Evolutionary conservation across 92 coral and sea anemone species (phyloP).

Genomic region (Phymanthus crucifer): DNA sequence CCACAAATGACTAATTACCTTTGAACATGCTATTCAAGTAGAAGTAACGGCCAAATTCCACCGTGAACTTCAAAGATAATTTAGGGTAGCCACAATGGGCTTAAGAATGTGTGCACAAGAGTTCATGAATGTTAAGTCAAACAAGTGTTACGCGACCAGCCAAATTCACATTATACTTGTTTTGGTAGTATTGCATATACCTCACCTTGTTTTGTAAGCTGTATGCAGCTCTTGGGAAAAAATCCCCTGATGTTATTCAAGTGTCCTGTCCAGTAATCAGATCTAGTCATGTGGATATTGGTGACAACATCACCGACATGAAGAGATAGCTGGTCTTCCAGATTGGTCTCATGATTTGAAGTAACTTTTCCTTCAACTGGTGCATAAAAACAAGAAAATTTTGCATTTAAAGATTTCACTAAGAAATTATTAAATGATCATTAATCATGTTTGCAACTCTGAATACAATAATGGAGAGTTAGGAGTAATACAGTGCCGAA

Average conservation of each 20-base stretch:
- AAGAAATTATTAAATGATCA: too few species aligned
- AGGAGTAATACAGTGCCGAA: too few species aligned
- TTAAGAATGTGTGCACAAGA: too few species aligned
- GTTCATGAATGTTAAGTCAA: too few species aligned
- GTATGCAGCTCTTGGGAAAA: slow-evolving; percentile 55
- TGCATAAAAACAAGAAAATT: background rate
- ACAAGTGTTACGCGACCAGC: too few species aligned
- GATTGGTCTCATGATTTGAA: slow-evolving; percentile 30
- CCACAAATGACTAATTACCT: too few species aligned
- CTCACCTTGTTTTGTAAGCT: slow-evolving; percentile 48
- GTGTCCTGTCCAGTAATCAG: slow-evolving; percentile 54
- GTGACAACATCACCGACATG: slow-evolving; percentile 42
- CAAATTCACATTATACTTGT: background rate
- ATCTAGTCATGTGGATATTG: slow-evolving; percentile 39
- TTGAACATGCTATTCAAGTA: too few species aligned
- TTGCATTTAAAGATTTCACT: background rate
- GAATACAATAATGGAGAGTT: too few species aligned
- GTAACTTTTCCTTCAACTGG: slow-evolving; percentile 54
- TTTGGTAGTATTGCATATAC: background rate
- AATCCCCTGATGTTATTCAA: slow-evolving; percentile 45
- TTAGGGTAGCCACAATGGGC: too few species aligned
- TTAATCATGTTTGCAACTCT: too few species aligned
- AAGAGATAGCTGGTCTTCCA: slow-evolving; percentile 56
- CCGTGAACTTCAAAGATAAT: too few species aligned
- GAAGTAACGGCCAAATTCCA: too few species aligned